A percentile compares a stretch with the other conserved stretches of the same genome.
Conservation (phyloP, 1,140 invertebrate species). For the Anadara kagoshimensis region DNA sequence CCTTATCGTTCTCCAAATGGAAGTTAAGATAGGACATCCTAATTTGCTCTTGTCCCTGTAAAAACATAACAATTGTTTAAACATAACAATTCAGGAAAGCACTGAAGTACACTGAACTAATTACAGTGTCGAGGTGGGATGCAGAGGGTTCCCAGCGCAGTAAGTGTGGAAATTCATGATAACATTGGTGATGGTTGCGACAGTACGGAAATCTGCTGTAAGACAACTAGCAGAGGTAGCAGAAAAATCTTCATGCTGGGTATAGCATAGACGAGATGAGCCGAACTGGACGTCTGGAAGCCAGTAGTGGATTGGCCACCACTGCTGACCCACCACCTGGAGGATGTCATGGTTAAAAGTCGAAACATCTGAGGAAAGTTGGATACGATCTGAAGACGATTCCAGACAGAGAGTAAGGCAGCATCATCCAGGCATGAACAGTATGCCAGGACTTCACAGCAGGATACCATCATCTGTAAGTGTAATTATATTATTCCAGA, state of each 20-base stretch:
- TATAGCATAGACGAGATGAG: no score
- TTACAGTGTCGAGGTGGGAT: conserved; percentile 24
- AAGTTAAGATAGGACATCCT: conserved; percentile 42
- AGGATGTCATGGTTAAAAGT: conserved; percentile 28
- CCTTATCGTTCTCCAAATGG: conserved; percentile 37
- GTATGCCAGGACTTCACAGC: no score
- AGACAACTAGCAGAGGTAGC: conserved; percentile 10
- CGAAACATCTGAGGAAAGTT: conserved; percentile 25
- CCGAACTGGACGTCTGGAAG: conserved; percentile 5
- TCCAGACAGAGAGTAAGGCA: no score
- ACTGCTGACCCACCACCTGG: conserved; percentile 26
- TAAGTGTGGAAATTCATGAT: conserved; percentile 22
- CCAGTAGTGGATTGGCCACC: conserved; percentile 21
- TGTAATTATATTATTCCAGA: no score
- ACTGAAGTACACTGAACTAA: no score
- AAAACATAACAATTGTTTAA: no score
- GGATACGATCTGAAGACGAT: conserved; percentile 12
- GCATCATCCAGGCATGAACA: no score
- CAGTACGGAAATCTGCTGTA: background rate
- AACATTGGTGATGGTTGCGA: conserved; percentile 6
- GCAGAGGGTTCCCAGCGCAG: conserved; percentile 37
- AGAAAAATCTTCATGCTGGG: no score
- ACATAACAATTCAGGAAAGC: no score
- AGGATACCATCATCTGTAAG: no score
- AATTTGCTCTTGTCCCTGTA: conserved; percentile 44